Evolutionary conservation across 1,140 invertebrate species (phyloP).

Genomic region (Spodoptera frugiperda): DNA sequence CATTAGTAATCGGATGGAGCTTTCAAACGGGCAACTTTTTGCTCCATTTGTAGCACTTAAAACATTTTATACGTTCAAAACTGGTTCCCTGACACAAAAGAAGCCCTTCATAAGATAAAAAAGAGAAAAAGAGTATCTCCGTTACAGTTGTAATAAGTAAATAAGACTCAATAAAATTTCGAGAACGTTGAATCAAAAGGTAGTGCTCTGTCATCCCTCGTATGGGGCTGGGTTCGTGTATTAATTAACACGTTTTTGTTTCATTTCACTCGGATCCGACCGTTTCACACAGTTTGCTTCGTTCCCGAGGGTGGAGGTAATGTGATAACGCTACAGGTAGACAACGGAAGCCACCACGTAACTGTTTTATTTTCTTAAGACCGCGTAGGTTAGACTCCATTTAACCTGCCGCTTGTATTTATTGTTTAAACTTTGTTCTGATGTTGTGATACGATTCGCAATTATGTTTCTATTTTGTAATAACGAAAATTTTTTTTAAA

Average conservation of each 20-base stretch:
- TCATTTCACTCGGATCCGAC: constrained; percentile 1
- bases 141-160: neutral
- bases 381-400: constrained; percentile 5
- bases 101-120: neutral
- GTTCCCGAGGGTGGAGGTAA: constrained; percentile 16
- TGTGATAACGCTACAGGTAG: constrained; percentile 26
- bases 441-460: too few species aligned
- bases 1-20: constrained; percentile 19
- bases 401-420: constrained; percentile 3
- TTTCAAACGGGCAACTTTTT: constrained; percentile 27
- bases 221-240: neutral
- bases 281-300: neutral
- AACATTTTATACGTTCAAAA: constrained; percentile 19
- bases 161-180: neutral
- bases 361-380: constrained; percentile 12
- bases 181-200: neutral
- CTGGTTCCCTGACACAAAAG: neutral
- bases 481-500: too few species aligned
- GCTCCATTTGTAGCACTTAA: neutral
- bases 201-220: neutral
- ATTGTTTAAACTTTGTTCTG: too few species aligned
- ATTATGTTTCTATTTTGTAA: too few species aligned
- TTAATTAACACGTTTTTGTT: constrained; percentile 24
- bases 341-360: constrained; percentile 10
- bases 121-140: neutral